Percentiles rank a stretch among this genome's conserved stretches.
phyloP scores from a whole-genome alignment of 2,888 invertebrate species.

The Clunio marinus region DNA sequence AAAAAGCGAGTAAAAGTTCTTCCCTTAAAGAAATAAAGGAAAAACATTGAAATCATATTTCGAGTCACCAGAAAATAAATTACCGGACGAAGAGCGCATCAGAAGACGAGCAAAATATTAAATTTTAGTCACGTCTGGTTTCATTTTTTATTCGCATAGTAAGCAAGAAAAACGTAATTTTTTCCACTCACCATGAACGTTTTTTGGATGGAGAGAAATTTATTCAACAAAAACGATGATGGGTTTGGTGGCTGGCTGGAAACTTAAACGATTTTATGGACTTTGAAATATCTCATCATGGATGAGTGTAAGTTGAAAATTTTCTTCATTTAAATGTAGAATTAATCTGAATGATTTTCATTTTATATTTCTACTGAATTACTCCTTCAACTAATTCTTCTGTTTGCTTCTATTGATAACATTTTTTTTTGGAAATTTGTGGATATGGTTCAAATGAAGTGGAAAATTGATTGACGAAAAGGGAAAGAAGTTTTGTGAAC shows the following conservation, averaged over 20 bases:
- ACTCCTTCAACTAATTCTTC: no score
- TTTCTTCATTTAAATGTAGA: neutral
- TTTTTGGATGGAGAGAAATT: neutral
- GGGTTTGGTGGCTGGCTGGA: neutral
- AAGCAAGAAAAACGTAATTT: slow-evolving; percentile 17
- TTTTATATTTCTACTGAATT: no score
- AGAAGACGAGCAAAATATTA: slow-evolving; percentile 9
- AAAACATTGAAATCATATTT: no score
- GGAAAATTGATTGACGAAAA: slow-evolving; percentile 26
- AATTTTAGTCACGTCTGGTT: slow-evolving; percentile 30
- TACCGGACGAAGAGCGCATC: neutral
- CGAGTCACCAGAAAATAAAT: neutral
- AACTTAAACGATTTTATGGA: neutral
- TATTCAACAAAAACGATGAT: neutral
- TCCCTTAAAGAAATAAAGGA: no score
- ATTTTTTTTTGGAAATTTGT: neutral
- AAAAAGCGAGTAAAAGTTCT: no score
- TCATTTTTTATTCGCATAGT: slow-evolving; percentile 29
- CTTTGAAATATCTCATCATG: neutral
- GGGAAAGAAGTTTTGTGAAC: neutral
- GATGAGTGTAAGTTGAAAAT: neutral
- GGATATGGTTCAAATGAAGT: slow-evolving; percentile 2
- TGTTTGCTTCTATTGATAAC: no score
- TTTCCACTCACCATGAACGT: slow-evolving; percentile 1
- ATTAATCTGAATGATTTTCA: neutral